Evolutionary conservation across 2,113 vertebrate species (phyloP).

Genomic region (Spheniscus mendiculus): DNA sequence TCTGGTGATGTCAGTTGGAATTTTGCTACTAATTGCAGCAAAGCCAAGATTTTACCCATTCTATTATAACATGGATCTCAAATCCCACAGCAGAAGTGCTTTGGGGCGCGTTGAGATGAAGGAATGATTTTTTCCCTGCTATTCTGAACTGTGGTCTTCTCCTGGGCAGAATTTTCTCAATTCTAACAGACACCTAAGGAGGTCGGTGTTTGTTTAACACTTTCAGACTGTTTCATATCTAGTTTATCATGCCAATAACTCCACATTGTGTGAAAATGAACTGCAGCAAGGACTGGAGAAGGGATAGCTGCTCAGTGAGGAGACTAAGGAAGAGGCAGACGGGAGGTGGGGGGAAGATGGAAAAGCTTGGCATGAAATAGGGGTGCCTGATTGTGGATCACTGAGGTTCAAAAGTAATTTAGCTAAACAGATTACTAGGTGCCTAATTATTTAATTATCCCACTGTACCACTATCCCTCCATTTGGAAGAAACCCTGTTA

Average conservation of each 20-base stretch:
- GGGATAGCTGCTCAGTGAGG: background rate
- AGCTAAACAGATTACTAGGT: conserved; percentile 36
- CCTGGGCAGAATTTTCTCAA: conserved; percentile 33
- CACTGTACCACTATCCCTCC: background rate
- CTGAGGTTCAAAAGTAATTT: conserved; percentile 59
- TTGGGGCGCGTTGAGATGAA: conserved; percentile 6
- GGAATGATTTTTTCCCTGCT: conserved; percentile 10
- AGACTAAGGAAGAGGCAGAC: background rate
- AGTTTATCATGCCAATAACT: background rate
- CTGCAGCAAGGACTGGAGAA: background rate
- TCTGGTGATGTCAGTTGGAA: conserved; percentile 53
- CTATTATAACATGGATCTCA: conserved; percentile 12
- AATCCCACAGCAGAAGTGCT: conserved; percentile 49
- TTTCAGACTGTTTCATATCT: conserved; percentile 38
- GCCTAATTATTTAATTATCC: conserved; percentile 62
- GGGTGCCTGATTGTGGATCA: conserved; percentile 16
- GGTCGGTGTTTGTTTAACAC: conserved; percentile 44
- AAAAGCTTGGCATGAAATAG: conserved; percentile 41
- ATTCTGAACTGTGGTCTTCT: conserved; percentile 3
- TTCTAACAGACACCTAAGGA: conserved; percentile 31
- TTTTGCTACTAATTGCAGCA: conserved; percentile 49
- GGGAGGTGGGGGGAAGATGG: background rate
- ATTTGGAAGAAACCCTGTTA: conserved; percentile 29
- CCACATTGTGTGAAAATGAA: background rate
- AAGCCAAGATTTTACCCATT: conserved; percentile 58